phyloP scores from a whole-genome alignment of 2,797 vertebrate species.

The Australoheros facetus region DNA sequence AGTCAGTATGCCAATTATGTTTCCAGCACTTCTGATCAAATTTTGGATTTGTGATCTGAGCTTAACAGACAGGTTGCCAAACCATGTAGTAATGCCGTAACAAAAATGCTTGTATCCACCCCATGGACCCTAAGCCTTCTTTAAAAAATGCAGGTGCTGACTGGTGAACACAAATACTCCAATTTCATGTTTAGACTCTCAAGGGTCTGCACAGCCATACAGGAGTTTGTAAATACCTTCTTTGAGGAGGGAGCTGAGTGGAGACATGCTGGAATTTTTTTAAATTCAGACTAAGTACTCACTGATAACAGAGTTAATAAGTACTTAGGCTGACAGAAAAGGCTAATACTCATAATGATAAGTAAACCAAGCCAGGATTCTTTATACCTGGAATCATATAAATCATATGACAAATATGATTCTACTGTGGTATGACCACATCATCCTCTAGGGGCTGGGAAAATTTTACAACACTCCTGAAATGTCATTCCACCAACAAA shows the following conservation, averaged over 20 bases:
- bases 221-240: not conserved
- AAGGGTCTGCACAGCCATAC: not conserved
- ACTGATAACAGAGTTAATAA: too few species aligned
- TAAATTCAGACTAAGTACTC: too few species aligned
- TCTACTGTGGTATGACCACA: rapidly evolving
- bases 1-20: not conserved
- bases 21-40: not conserved
- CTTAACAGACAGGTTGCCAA: not conserved
- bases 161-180: not conserved
- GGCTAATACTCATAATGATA: too few species aligned
- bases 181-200: not conserved
- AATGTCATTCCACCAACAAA: not conserved
- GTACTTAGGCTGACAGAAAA: too few species aligned
- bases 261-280: too few species aligned
- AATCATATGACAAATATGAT: not conserved
- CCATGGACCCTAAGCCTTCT: not conserved
- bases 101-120: not conserved
- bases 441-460: not conserved
- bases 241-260: too few species aligned
- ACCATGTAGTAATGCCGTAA: not conserved
- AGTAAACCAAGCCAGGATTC: too few species aligned
- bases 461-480: not conserved
- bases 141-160: not conserved
- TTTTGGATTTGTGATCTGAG: not conserved
- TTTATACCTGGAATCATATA: too few species aligned